These are phyloP conservation scores for Lerista edwardsae DNA, from an alignment of 2,797 vertebrate species.

Conservation along the genomic window DNA sequence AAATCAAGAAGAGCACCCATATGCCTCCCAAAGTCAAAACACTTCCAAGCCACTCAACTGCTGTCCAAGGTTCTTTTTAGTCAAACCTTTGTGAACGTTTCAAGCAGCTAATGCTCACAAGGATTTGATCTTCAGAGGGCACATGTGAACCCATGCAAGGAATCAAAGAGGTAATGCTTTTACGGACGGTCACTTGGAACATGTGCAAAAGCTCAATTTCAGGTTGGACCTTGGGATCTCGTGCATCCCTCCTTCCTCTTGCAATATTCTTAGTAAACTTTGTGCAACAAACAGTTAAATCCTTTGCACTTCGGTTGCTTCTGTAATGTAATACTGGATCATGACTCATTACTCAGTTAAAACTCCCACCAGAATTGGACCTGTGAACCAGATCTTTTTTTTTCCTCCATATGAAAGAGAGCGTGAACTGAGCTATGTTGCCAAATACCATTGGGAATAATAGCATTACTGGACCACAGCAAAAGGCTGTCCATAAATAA, in stretches of 20 bases:
- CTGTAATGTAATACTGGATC: background rate
- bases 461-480: background rate
- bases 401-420: background rate
- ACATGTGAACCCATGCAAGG: no score
- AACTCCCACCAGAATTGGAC: background rate
- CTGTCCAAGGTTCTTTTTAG: no score
- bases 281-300: background rate
- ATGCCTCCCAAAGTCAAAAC: no score
- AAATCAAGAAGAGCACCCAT: no score
- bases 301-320: background rate
- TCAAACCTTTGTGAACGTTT: no score
- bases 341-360: background rate
- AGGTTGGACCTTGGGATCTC: no score
- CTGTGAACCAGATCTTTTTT: background rate
- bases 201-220: no score
- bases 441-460: conserved; percentile 5
- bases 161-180: no score
- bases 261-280: background rate
- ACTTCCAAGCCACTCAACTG: no score
- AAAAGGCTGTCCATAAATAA: conserved; percentile 27
- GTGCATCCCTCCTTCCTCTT: background rate
- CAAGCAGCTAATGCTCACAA: no score
- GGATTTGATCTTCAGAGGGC: no score
- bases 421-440: background rate
- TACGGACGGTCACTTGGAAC: no score